These are phyloP conservation scores for Cenopis cana DNA, from an alignment of 2,888 invertebrate species.

Conservation along the genomic window DNA sequence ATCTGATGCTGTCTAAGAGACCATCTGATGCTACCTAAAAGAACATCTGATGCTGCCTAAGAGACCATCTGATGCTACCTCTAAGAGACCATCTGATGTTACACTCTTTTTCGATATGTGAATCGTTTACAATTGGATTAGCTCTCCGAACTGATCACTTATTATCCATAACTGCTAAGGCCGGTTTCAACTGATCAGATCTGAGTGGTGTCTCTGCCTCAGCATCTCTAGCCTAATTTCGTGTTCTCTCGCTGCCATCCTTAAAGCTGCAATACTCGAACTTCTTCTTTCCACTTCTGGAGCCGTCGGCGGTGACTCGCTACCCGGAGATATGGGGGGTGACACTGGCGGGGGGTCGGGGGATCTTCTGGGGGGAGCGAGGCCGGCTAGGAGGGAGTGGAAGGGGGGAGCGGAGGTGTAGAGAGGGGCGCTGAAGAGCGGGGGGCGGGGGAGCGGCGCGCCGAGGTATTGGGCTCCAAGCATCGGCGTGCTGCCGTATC, in stretches of 20 bases:
- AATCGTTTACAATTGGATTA: conserved; percentile 19
- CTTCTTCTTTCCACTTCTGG: conserved; percentile 93
- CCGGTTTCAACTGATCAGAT: conserved; percentile 90
- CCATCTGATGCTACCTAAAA: no score
- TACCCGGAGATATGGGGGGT: conserved; percentile 82
- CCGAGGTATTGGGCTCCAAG: conserved; percentile 83
- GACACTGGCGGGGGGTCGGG: conserved; percentile 80
- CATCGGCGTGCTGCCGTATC: conserved; percentile 72
- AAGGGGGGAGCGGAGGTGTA: conserved; percentile 85
- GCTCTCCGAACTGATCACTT: conserved; percentile 9
- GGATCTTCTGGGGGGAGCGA: conserved; percentile 79
- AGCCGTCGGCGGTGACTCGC: conserved; percentile 82
- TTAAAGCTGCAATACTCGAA: conserved; percentile 94
- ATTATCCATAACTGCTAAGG: conserved; percentile 52
- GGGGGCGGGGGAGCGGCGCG: conserved; percentile 75
- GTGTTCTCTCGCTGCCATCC: conserved; percentile 95
- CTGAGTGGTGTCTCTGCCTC: conserved; percentile 90
- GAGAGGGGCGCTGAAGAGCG: conserved; percentile 87
- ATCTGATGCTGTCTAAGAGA: no score
- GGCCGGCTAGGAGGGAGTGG: conserved; percentile 75
- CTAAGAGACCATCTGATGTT: no score
- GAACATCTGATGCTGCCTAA: no score
- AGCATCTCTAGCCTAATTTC: conserved; percentile 93
- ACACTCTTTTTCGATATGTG: background rate
- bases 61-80: no score